Base-by-base conservation (phyloP, 2,888 invertebrate species). In the Erebia epiphron region DNA sequence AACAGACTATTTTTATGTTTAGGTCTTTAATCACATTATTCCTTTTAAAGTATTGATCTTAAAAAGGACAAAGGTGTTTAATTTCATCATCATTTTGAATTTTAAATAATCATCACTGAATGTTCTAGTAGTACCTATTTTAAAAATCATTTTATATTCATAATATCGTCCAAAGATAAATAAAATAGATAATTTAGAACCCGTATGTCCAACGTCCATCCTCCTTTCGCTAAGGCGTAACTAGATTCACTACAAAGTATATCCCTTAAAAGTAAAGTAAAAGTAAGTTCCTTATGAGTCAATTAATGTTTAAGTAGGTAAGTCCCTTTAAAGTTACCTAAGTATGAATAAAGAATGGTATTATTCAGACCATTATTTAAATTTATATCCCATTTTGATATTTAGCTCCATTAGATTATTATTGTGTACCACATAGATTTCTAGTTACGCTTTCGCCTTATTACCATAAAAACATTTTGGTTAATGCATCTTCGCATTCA, bases 401-500 rank as follows among this genome's bases (percentile, higher is more conserved):
- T 46, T 46, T 46, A 13, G 46, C 46, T 46, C 46, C 13, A 46
- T 13, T 13, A 3, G 46, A 46, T 46, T 46, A 13, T 46, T 46
- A 46, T 13, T 13, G 46, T 13, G 46, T 13, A 3, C 16, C 7
- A 58, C 8, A 5, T 4, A 13, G 7, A 9, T 57, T 43, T 57
- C 43, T 66, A 57, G 56, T 64, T 64, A 54, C 64, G 64, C 50
- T 54, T 64, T 63, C 64, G 69, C 9, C 58, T 43, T 57, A 65
- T 57, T 69, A 70, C 68, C 69, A 73, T 61, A 35, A 21, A 72
- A 16, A 71, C 56, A 69, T 69, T 63, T 71, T 60, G 35, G 62
- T 74, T 68, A 70, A 63, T 50, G 70, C 67, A 74, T 73, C 74
- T 72, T 57, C 65, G 76, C 75, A 76, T 77, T 80, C 68, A 75